Evolutionary conservation across 1,140 invertebrate genomes (phyloP).

Genomic region (Belonocnema kinseyi): DNA sequence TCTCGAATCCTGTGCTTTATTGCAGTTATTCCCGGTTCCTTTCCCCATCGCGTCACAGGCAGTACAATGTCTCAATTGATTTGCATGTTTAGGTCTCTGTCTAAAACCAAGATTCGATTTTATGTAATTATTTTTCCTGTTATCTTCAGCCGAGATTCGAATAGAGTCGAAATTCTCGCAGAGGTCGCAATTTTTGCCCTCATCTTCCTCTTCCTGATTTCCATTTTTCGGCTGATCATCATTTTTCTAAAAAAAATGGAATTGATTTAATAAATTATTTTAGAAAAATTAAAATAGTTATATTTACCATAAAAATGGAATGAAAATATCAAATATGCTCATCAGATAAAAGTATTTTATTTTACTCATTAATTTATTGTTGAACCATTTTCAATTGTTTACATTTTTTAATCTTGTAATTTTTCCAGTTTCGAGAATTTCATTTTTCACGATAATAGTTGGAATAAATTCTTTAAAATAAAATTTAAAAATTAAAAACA

Average conservation of each 20-base stretch:
- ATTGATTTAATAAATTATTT: conserved; percentile 14
- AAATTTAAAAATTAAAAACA: too few species aligned
- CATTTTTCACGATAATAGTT: too few species aligned
- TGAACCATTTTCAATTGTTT: too few species aligned
- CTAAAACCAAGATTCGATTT: conserved; percentile 46
- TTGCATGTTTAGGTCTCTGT: conserved; percentile 47
- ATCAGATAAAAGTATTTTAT: too few species aligned
- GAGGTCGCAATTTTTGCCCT: conserved; percentile 48
- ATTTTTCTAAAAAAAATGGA: not conserved
- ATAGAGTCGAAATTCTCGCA: conserved; percentile 57
- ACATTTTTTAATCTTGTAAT: too few species aligned
- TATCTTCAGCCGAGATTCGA: conserved; percentile 64
- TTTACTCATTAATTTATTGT: too few species aligned
- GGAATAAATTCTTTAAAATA: too few species aligned
- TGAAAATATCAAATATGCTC: too few species aligned
- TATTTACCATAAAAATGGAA: too few species aligned
- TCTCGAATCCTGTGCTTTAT: conserved; percentile 37
- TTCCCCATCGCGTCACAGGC: conserved; percentile 46
- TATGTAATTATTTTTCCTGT: conserved; percentile 33
- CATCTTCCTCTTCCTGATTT: conserved; percentile 75
- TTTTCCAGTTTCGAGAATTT: too few species aligned
- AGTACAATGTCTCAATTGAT: conserved; percentile 49
- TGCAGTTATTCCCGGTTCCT: conserved; percentile 35
- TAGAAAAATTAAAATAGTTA: not conserved
- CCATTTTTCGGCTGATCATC: not conserved